Percentiles rank a stretch among this genome's conserved stretches.
Conservation (phyloP, 2,797 vertebrate genomes). For the Leptoclinus maculatus region DNA sequence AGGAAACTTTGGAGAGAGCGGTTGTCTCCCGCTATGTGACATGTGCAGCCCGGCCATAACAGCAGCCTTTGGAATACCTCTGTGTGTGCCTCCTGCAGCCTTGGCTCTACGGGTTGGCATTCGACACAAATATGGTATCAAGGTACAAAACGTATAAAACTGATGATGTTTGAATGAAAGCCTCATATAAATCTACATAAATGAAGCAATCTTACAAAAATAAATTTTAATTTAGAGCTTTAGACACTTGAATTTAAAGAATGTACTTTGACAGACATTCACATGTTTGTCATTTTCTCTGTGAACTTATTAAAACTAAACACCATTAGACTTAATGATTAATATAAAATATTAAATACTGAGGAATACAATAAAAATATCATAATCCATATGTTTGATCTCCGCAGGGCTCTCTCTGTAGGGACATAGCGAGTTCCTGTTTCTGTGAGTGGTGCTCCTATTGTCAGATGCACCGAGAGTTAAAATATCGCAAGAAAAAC, state of each 20-base stretch:
- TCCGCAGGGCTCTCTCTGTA: conserved; percentile 71
- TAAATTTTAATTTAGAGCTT: neutral
- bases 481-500: conserved; percentile 31
- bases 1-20: conserved; percentile 47
- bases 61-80: conserved; percentile 33
- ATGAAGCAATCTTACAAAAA: neutral
- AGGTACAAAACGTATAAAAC: conserved; percentile 21
- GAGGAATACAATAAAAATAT: neutral
- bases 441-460: conserved; percentile 71
- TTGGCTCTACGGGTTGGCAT: conserved; percentile 47
- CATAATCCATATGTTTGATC: neutral
- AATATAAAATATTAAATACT: neutral
- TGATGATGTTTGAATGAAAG: neutral
- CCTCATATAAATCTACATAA: neutral
- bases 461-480: conserved; percentile 80
- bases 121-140: conserved; percentile 58
- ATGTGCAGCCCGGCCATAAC: conserved; percentile 22
- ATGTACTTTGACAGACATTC: neutral
- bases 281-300: neutral
- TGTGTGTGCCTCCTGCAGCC: conserved; percentile 53
- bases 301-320: neutral
- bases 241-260: neutral
- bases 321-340: neutral
- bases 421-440: conserved; percentile 65
- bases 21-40: conserved; percentile 70